Percentiles rank a stretch among this genome's conserved stretches.
Evolutionary conservation across 1,140 invertebrate genomes (phyloP).

Genomic region (Gonioctena quinquepunctata): DNA sequence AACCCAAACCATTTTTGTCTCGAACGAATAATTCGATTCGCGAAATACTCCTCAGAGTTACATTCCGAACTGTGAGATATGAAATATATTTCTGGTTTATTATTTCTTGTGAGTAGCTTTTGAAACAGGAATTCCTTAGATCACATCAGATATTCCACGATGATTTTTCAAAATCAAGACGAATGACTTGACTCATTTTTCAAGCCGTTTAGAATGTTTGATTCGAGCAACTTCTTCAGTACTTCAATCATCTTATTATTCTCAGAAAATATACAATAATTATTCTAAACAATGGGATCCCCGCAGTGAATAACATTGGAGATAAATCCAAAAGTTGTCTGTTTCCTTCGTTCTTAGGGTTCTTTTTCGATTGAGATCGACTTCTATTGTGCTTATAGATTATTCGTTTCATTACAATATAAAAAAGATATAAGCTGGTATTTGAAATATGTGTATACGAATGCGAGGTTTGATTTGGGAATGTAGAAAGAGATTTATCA

Average conservation of each 20-base stretch:
- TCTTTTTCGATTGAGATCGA: slow-evolving; percentile 14
- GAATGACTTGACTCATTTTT: slow-evolving; percentile 21
- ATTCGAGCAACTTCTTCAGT: neutral
- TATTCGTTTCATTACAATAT: slow-evolving; percentile 18
- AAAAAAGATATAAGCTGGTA: slow-evolving; percentile 14
- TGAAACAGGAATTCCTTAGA: slow-evolving; percentile 15
- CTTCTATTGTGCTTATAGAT: slow-evolving; percentile 18
- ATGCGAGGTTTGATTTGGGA: slow-evolving; percentile 20
- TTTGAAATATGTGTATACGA: slow-evolving; percentile 14
- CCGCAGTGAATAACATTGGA: slow-evolving; percentile 13
- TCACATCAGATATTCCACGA: slow-evolving; percentile 11
- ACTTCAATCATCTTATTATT: slow-evolving; percentile 6
- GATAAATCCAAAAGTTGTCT: slow-evolving; percentile 14
- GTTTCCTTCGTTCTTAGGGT: slow-evolving; percentile 12
- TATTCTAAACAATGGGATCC: slow-evolving; percentile 20
- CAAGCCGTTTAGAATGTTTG: slow-evolving; percentile 8
- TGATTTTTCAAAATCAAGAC: slow-evolving; percentile 24
- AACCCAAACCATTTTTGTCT: no score
- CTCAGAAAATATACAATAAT: slow-evolving; percentile 21
- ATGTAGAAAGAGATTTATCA: slow-evolving; percentile 21
- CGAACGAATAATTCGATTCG: no score
- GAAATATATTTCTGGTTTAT: neutral
- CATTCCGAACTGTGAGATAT: no score
- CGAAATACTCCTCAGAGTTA: no score
- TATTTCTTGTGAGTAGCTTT: slow-evolving; percentile 6